These are phyloP conservation scores for Heliconius erato DNA, from an alignment of 2,888 invertebrate genomes.

Conservation along the genomic window DNA sequence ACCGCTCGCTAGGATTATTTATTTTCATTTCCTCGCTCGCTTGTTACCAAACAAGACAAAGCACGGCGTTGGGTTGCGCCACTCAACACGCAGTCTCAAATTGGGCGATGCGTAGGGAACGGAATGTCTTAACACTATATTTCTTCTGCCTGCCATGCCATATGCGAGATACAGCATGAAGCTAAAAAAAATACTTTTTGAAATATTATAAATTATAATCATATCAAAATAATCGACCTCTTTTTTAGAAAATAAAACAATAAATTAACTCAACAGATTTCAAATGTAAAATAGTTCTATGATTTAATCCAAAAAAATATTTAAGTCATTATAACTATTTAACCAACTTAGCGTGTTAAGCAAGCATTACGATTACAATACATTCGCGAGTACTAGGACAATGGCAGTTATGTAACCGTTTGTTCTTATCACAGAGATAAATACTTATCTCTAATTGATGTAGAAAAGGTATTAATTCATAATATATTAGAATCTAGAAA, in stretches of 20 bases:
- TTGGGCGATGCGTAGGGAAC: too few relatives aligned
- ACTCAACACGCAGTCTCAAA: too few relatives aligned
- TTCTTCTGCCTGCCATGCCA: too few relatives aligned
- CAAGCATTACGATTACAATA: neutral
- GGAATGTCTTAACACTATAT: too few relatives aligned
- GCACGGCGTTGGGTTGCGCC: too few relatives aligned
- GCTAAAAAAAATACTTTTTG: too few relatives aligned
- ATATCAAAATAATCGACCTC: too few relatives aligned
- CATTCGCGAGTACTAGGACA: slow-evolving; percentile 13
- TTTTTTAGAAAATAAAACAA: neutral
- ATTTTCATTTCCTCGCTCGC: neutral
- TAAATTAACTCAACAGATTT: neutral
- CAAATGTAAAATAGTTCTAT: neutral
- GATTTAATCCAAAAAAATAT: neutral
- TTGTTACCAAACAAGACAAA: too few relatives aligned
- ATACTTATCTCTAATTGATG: neutral
- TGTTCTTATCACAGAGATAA: neutral
- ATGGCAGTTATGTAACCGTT: slow-evolving; percentile 16
- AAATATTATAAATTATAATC: too few relatives aligned
- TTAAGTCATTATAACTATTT: neutral
- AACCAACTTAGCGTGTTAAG: neutral
- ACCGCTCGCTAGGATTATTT: neutral
- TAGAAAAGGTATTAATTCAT: neutral
- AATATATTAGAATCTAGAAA: neutral
- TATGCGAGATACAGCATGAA: too few relatives aligned